Conservation (phyloP, 1,140 invertebrate genomes). For the Coenobita brevimanus region DNA sequence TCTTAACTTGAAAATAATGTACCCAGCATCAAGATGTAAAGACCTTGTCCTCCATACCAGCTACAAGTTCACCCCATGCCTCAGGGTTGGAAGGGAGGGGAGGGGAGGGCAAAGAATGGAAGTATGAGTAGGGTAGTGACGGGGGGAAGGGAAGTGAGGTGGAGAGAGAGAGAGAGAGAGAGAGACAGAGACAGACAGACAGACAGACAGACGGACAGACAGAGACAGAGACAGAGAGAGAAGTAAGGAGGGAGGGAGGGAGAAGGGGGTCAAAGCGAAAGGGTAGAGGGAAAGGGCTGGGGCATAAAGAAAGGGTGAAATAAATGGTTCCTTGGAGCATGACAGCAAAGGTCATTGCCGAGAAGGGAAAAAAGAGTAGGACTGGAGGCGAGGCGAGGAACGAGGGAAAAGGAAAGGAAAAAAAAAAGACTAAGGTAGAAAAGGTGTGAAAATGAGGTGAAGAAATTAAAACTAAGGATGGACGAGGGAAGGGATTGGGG, state of each 20-base stretch:
- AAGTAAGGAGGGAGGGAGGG: neutral
- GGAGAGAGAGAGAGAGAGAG: neutral
- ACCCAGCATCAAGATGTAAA: too few species aligned
- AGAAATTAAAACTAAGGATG: too few species aligned
- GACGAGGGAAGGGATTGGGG: neutral
- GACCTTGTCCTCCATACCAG: too few species aligned
- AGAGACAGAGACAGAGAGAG: neutral
- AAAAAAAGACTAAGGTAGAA: neutral
- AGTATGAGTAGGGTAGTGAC: neutral
- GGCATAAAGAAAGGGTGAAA: neutral
- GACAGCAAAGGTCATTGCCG: neutral
- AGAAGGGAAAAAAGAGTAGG: neutral
- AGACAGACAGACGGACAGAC: too few species aligned
- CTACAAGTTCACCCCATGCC: too few species aligned
- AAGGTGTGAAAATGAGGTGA: neutral
- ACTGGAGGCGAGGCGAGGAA: neutral
- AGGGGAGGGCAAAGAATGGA: too few species aligned
- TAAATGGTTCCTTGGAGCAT: neutral
- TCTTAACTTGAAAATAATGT: too few species aligned
- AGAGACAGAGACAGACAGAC: neutral
- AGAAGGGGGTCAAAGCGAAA: neutral
- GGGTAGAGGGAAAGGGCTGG: neutral
- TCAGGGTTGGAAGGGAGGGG: too few species aligned
- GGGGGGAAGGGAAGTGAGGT: neutral
- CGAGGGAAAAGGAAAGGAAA: neutral